Percentiles rank a stretch among this genome's conserved stretches.
phyloP scores from a whole-genome alignment of 2,113 vertebrate genomes.

The Gymnocephalus cernua region DNA sequence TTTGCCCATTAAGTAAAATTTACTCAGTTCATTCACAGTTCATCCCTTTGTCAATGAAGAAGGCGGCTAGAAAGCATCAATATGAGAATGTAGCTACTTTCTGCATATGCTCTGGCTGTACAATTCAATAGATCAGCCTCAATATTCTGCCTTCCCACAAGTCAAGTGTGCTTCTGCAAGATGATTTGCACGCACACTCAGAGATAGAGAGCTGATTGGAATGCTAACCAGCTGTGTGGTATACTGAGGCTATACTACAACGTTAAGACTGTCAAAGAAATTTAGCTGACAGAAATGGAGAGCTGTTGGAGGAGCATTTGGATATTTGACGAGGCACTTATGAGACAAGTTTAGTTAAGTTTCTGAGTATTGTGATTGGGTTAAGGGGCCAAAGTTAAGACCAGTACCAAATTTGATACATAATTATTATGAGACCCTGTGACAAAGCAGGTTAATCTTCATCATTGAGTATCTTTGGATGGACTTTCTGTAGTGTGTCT shows the following conservation, averaged over 20 bases:
- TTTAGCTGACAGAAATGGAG: slow-evolving; percentile 32
- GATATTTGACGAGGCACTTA: slow-evolving; percentile 22
- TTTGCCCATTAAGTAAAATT: slow-evolving; percentile 58
- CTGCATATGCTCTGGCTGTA: slow-evolving; percentile 42
- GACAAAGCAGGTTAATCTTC: slow-evolving; percentile 6
- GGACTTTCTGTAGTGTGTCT: background rate
- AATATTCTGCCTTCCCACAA: slow-evolving; percentile 57
- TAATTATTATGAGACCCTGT: background rate
- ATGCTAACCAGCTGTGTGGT: slow-evolving; percentile 60
- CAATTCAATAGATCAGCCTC: slow-evolving; percentile 68
- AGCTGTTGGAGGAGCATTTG: slow-evolving; percentile 15
- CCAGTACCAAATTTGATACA: background rate
- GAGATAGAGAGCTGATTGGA: slow-evolving; percentile 53
- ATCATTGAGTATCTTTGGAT: background rate
- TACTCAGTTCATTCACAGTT: slow-evolving; percentile 70
- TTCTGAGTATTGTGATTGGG: background rate
- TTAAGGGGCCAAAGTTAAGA: slow-evolving; percentile 4
- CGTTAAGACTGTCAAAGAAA: slow-evolving; percentile 13
- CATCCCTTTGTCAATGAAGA: slow-evolving; percentile 50
- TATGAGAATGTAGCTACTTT: slow-evolving; percentile 39
- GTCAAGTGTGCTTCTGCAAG: slow-evolving; percentile 66
- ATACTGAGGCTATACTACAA: slow-evolving; percentile 18
- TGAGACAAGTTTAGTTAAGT: slow-evolving; percentile 8
- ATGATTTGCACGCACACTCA: slow-evolving; percentile 54
- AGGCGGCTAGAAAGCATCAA: slow-evolving; percentile 36